Evolutionary conservation across 2,113 vertebrate genomes (phyloP).

Genomic region (Lamprologus speciosus): DNA sequence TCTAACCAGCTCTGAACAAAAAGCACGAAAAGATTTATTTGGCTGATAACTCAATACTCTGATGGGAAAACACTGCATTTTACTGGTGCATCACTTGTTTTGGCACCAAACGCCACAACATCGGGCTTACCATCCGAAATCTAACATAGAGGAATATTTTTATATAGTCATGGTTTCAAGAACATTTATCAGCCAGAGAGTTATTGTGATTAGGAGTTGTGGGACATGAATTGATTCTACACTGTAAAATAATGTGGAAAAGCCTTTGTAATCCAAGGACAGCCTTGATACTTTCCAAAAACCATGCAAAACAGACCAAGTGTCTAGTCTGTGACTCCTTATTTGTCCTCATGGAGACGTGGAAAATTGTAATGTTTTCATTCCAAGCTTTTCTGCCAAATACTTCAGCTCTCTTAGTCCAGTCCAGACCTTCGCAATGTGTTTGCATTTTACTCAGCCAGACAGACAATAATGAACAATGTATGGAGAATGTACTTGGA

Average conservation of each 20-base stretch:
- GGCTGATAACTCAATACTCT: background rate
- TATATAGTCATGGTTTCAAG: constrained; percentile 18
- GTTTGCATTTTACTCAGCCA: constrained; percentile 46
- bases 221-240: constrained; percentile 40
- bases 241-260: constrained; percentile 60
- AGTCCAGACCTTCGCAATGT: constrained; percentile 41
- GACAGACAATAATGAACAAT: constrained; percentile 20
- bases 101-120: constrained; percentile 11
- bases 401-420: constrained; percentile 39
- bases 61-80: background rate
- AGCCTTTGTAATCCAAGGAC: constrained; percentile 49
- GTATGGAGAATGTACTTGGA: constrained; percentile 14
- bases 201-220: constrained; percentile 31
- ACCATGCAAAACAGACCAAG: constrained; percentile 54
- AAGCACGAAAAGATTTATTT: background rate
- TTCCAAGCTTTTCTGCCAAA: constrained; percentile 67
- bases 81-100: background rate
- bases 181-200: constrained; percentile 42
- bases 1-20: background rate
- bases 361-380: constrained; percentile 72
- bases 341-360: constrained; percentile 68
- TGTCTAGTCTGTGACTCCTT: constrained; percentile 62
- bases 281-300: constrained; percentile 55
- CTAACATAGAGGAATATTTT: constrained; percentile 37
- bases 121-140: background rate